Percentiles rank a stretch among this genome's conserved stretches.
Evolutionary conservation across 2,113 vertebrate species (phyloP).

Genomic region (Hemiprocne comata): DNA sequence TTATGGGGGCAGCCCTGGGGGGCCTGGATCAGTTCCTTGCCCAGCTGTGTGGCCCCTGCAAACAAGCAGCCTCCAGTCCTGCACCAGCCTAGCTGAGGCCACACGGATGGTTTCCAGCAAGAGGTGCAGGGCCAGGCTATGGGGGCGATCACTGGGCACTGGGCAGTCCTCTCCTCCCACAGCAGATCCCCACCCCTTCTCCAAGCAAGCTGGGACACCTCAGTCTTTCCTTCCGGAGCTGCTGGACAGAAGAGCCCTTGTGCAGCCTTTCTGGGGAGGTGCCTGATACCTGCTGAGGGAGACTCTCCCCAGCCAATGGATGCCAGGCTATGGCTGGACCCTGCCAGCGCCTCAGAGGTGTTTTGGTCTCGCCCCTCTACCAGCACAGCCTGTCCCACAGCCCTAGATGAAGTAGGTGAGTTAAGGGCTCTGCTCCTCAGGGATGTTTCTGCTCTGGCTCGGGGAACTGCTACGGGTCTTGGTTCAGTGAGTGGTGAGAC

Average conservation of each 20-base stretch:
- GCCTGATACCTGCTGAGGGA: not conserved
- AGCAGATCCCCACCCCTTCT: not conserved
- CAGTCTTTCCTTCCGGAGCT: not conserved
- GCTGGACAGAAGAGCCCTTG: not conserved
- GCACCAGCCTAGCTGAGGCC: not conserved
- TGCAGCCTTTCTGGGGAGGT: not conserved
- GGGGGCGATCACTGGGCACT: not conserved
- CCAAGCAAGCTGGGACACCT: not conserved
- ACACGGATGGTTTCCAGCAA: fast-evolving
- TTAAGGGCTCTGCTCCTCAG: not conserved
- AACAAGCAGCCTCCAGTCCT: not conserved
- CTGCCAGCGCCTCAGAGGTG: not conserved
- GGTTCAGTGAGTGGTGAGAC: fast-evolving
- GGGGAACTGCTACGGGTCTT: not conserved
- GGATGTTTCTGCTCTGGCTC: not conserved
- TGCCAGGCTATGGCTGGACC: not conserved
- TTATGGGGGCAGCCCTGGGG: not conserved
- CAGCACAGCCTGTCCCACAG: not conserved
- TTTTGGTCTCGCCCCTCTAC: not conserved
- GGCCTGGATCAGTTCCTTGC: not conserved
- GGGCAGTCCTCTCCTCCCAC: not conserved
- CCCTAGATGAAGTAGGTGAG: not conserved
- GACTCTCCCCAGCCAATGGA: not conserved
- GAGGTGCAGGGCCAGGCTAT: not conserved
- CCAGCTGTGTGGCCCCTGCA: not conserved